Evolutionary conservation across 2,113 vertebrate species (phyloP).

Genomic region (Stomatorhinus ivindoensis): DNA sequence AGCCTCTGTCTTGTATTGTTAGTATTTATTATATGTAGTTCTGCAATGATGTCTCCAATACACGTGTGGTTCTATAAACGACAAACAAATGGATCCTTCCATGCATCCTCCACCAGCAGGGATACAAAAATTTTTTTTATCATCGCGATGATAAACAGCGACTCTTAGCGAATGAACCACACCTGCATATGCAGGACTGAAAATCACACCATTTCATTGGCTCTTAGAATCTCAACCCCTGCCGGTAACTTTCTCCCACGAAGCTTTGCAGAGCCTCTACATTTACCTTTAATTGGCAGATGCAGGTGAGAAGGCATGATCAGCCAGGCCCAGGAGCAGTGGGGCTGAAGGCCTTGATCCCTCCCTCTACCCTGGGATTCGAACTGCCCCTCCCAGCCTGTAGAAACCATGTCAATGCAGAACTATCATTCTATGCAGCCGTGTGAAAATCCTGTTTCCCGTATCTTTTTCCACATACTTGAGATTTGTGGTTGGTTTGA

Average conservation of each 20-base stretch:
- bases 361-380: not conserved
- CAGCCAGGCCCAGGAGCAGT: not conserved
- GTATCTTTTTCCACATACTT: not conserved
- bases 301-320: not conserved
- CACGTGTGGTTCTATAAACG: not conserved
- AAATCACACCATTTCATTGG: not conserved
- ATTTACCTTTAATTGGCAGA: not conserved
- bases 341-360: not conserved
- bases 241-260: not conserved
- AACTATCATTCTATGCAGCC: not conserved
- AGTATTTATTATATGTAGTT: slow-evolving; percentile 8
- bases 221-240: not conserved
- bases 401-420: not conserved
- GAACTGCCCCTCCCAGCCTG: not conserved
- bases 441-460: not conserved
- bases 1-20: not conserved
- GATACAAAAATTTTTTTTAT: not conserved
- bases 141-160: not conserved
- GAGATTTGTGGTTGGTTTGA: not conserved
- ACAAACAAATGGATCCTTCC: not conserved
- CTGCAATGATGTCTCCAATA: slow-evolving; percentile 4
- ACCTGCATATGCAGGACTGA: not conserved
- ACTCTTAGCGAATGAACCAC: not conserved
- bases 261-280: not conserved
- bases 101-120: not conserved